Conservation (phyloP, 2,797 vertebrate genomes). For the Lemur catta region DNA sequence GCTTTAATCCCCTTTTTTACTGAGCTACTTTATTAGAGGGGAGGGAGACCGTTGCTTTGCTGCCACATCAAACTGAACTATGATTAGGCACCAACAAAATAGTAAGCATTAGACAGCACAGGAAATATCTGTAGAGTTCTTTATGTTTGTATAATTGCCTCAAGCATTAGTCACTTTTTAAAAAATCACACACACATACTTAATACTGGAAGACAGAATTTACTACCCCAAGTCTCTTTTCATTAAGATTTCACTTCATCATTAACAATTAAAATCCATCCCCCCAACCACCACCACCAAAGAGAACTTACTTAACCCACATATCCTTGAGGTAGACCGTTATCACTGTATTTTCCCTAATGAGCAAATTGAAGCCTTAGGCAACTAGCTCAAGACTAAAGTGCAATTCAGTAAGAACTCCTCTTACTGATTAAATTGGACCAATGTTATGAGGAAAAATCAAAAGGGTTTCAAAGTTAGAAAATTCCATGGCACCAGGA, state of each 20-base stretch:
- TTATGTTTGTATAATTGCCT: conserved; percentile 65
- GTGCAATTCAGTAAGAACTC: neutral
- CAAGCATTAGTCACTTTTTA: conserved; percentile 59
- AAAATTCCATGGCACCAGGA: conserved; percentile 27
- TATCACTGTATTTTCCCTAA: conserved; percentile 45
- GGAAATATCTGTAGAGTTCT: conserved; percentile 70
- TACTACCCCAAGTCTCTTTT: conserved; percentile 61
- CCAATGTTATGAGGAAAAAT: neutral
- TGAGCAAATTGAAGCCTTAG: conserved; percentile 47
- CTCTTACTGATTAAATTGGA: conserved; percentile 35
- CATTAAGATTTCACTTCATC: conserved; percentile 70
- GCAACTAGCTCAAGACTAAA: conserved; percentile 36
- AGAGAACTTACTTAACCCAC: conserved; percentile 8
- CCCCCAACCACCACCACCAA: conserved; percentile 14
- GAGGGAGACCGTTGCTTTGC: conserved; percentile 55
- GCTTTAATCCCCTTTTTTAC: conserved; percentile 71
- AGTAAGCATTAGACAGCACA: conserved; percentile 63
- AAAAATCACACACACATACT: conserved; percentile 58
- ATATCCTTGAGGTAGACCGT: conserved; percentile 27
- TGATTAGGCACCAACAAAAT: conserved; percentile 61
- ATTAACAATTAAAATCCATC: conserved; percentile 57
- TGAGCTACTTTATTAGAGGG: conserved; percentile 68
- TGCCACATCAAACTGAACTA: conserved; percentile 66
- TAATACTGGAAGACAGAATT: conserved; percentile 69
- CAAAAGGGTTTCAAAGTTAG: conserved; percentile 38